phyloP scores from a whole-genome alignment of 2,797 vertebrate species.

The Muscicapa striata region DNA sequence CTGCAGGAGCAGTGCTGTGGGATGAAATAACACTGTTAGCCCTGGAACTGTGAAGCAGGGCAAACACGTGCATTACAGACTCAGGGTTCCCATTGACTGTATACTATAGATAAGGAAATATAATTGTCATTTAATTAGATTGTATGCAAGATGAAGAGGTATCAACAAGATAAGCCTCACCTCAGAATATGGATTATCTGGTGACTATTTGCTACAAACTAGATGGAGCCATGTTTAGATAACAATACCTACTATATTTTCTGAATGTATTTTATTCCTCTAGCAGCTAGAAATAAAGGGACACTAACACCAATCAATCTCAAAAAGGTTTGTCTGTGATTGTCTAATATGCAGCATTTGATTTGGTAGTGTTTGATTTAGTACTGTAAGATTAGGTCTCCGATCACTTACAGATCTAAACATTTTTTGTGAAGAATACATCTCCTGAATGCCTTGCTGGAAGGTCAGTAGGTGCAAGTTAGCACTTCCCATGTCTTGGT shows the following conservation, averaged over 20 bases:
- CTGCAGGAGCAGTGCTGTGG: background rate
- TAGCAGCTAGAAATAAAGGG: background rate
- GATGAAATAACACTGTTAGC: background rate
- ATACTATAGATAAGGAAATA: background rate
- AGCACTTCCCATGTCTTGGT: background rate
- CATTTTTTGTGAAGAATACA: background rate
- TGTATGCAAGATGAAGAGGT: background rate
- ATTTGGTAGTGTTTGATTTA: background rate
- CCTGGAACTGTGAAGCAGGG: background rate
- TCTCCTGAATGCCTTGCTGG: background rate
- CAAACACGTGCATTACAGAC: background rate
- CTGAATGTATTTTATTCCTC: background rate
- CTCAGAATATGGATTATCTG: background rate
- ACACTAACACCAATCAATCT: background rate
- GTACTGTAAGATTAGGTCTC: background rate
- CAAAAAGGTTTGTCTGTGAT: background rate
- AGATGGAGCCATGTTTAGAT: background rate
- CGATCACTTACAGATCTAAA: background rate
- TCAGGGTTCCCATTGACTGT: background rate
- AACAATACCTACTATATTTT: background rate
- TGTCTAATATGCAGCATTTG: background rate
- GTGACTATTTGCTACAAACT: background rate
- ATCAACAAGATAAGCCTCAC: background rate
- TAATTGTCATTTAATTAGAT: background rate
- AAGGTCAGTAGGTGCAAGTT: background rate